phyloP scores from a whole-genome alignment of 2,113 vertebrate species.

The Arizona elegans region DNA sequence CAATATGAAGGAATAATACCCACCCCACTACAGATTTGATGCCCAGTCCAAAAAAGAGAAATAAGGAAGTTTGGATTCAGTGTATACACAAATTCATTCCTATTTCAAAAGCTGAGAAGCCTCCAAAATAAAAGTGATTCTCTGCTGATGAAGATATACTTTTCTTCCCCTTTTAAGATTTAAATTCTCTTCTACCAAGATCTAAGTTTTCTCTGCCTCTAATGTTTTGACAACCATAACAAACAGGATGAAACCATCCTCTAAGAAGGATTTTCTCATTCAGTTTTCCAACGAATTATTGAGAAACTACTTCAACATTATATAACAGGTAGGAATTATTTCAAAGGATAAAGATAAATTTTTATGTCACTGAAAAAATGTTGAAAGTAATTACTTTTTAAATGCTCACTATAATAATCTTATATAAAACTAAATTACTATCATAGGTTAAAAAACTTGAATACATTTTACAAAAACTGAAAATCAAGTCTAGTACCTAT shows the following conservation, averaged over 20 bases:
- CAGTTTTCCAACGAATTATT: not conserved
- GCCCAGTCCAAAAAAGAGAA: not conserved
- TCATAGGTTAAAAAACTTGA: not conserved
- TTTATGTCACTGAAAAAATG: not conserved
- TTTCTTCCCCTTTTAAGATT: not conserved
- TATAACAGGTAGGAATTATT: not conserved
- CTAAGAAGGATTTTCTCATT: not conserved
- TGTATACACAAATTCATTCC: not conserved
- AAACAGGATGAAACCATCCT: constrained; percentile 7
- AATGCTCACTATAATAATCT: constrained; percentile 4
- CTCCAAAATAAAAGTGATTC: not conserved
- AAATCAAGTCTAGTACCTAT: not conserved
- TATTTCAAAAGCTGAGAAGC: not conserved
- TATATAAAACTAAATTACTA: constrained; percentile 12
- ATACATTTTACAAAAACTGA: not conserved
- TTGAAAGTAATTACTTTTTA: constrained; percentile 11
- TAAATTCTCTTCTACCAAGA: not conserved
- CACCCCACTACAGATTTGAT: not conserved
- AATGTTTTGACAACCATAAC: constrained; percentile 24
- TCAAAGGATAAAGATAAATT: not conserved
- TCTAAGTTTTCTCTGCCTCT: not conserved
- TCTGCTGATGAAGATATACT: not conserved
- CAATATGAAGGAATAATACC: not conserved
- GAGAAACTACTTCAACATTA: not conserved
- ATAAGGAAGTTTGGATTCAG: too few relatives aligned